Conservation (phyloP, 1,140 invertebrate genomes). For the Bathynomus jamesi region DNA sequence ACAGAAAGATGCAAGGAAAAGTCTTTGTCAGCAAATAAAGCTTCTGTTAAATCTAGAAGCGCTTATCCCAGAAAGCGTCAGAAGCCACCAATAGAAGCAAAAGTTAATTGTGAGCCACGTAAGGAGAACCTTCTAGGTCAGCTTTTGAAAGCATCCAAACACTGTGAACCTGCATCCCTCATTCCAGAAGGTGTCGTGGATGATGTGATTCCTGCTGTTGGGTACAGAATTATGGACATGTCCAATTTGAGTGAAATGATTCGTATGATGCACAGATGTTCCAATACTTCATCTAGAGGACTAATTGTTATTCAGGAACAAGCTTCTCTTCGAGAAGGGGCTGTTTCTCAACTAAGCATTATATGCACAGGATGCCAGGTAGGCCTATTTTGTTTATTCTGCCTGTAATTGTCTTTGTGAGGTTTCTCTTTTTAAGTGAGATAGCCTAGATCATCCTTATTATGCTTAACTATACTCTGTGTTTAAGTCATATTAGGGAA, state of each 20-base stretch:
- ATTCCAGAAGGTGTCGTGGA: slow-evolving; percentile 35
- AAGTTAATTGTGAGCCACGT: slow-evolving; percentile 18
- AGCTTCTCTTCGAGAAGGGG: slow-evolving; percentile 31
- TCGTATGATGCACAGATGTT: slow-evolving; percentile 30
- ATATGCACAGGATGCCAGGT: slow-evolving; percentile 36
- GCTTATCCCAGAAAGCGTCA: slow-evolving; percentile 23
- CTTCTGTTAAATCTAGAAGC: slow-evolving; percentile 28
- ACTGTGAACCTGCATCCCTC: slow-evolving; percentile 32
- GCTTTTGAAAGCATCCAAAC: slow-evolving; percentile 34
- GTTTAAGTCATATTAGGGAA: background rate
- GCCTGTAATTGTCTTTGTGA: background rate
- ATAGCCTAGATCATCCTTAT: background rate
- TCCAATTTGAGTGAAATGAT: slow-evolving; percentile 36
- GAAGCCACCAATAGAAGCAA: background rate
- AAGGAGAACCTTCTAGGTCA: slow-evolving; percentile 34
- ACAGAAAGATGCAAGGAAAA: slow-evolving; percentile 27
- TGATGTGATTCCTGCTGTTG: slow-evolving; percentile 36
- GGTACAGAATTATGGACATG: slow-evolving; percentile 35
- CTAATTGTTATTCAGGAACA: slow-evolving; percentile 35
- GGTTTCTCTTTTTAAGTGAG: background rate
- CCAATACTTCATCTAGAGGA: slow-evolving; percentile 15
- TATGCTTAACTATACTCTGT: background rate
- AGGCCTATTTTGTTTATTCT: background rate
- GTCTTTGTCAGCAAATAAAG: slow-evolving; percentile 24
- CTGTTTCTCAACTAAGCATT: slow-evolving; percentile 32